Conservation (phyloP, 2,113 vertebrate species). For the Chinchilla lanigera region DNA sequence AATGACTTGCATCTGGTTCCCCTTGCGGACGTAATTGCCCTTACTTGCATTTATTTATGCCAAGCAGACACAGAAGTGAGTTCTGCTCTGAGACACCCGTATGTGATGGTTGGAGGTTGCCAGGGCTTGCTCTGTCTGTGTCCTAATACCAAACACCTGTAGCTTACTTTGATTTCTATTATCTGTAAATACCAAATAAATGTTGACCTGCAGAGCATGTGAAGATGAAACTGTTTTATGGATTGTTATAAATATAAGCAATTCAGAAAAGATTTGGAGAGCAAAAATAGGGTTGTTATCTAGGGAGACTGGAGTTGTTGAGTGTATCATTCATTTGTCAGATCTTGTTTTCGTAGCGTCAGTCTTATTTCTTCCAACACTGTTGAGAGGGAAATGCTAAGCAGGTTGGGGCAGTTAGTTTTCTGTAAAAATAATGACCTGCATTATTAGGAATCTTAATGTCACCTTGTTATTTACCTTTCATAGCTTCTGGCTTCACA, state of each 20-base stretch:
- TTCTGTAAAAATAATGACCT: constrained; percentile 55
- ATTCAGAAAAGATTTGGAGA: background rate
- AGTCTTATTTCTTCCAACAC: background rate
- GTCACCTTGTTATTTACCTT: constrained; percentile 46
- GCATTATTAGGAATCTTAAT: background rate
- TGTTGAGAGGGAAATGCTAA: constrained; percentile 11
- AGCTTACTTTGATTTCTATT: constrained; percentile 25
- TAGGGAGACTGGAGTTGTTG: background rate
- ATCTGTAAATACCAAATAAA: background rate
- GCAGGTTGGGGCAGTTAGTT: constrained; percentile 45
- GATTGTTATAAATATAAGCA: constrained; percentile 2
- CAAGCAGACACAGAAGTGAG: background rate
- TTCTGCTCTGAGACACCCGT: background rate
- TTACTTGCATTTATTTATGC: background rate
- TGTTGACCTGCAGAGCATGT: background rate
- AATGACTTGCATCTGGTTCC: background rate
- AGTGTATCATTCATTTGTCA: background rate
- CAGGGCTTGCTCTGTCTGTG: background rate
- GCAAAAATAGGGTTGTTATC: background rate
- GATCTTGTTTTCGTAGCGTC: background rate
- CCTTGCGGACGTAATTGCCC: background rate
- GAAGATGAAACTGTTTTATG: constrained; percentile 3
- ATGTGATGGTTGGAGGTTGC: background rate
- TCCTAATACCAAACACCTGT: background rate
- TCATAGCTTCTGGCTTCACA: constrained; percentile 7